Base-by-base conservation (phyloP, 2,888 invertebrate species). In the Phoronis australis region DNA sequence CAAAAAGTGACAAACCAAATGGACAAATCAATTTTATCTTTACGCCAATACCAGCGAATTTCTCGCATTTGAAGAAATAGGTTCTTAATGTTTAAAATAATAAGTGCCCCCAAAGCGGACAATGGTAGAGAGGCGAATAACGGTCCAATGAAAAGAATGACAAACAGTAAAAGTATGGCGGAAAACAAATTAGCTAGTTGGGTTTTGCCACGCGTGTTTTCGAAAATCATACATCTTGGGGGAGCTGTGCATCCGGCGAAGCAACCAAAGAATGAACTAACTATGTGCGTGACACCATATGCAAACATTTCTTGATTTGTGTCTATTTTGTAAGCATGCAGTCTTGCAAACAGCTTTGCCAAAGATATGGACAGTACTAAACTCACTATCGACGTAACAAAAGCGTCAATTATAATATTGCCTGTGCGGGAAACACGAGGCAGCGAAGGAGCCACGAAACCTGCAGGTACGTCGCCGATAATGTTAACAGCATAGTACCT, bases 11-110 rank as follows among this genome's bases (percentile, higher is more conserved):
- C 54, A 9, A 71, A 52, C 74, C 75, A 75, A 43, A 70, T 68
- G 38, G 84, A 64, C 0, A 87, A 90, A 68, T 94, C 93, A 64
- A 87, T 78, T 64, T 84, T 84, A 59, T 89, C 90, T 31, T 88
- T 76, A 60, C 80, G 82, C 87, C 88, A 91, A 61, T 88, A 85
- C 59, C 82, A 82, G 15, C 79, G 74, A 0, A 91, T 79, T 44
- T 88, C 85, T 70, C 81, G 66, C 21, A 85, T 81, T 78, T 90
- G 88, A 69, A 85, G 77, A 50, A 79, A 76, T 9, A 79, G 66
- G 26, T 75, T 73, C 55, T 79, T 74, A 39, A 80, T 60, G 9
- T 77, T 68, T 3, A 78, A 75, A 22, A 77, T 69, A 39, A 80
- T 78, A 35, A 80, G 78, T 26, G 77, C 71, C 3, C 76, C 76